These are phyloP conservation scores for Zaprionus camerounensis DNA, from an alignment of 1,140 invertebrate species.

Conservation along the genomic window DNA sequence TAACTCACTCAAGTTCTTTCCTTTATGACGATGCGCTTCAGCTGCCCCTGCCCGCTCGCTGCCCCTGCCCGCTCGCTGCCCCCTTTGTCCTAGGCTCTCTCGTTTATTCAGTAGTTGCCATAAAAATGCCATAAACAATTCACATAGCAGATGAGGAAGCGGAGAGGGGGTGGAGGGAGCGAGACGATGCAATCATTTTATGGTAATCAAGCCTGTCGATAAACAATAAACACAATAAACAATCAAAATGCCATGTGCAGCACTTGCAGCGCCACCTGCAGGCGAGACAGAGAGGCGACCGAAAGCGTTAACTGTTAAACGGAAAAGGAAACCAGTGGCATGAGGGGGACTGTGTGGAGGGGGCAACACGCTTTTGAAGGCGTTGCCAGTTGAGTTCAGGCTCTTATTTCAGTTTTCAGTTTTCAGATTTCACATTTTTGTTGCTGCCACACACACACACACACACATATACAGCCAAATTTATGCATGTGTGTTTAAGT, in stretches of 20 bases:
- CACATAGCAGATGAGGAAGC: too few relatives aligned
- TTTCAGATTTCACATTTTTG: slow-evolving; percentile 8
- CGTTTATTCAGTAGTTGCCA: background rate
- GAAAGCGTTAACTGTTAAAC: slow-evolving; percentile 8
- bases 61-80: background rate
- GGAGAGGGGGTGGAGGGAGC: background rate
- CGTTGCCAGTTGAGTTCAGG: background rate
- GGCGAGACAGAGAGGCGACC: background rate
- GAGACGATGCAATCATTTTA: slow-evolving; percentile 63
- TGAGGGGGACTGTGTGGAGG: too few relatives aligned
- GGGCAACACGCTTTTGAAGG: background rate
- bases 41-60: background rate
- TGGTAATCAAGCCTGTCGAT: slow-evolving; percentile 73
- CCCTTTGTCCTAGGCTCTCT: background rate
- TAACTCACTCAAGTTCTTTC: too few relatives aligned
- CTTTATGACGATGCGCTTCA: background rate
- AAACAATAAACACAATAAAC: slow-evolving; percentile 65
- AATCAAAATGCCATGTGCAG: slow-evolving; percentile 72
- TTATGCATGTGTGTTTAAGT: background rate
- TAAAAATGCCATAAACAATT: slow-evolving; percentile 21
- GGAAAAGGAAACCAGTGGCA: background rate
- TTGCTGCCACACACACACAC: slow-evolving; percentile 5
- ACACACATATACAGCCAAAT: background rate
- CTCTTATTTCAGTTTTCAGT: slow-evolving; percentile 2
- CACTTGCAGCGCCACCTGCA: slow-evolving; percentile 17